Conservation (phyloP, 1,140 invertebrate genomes). For the Trichogramma pretiosum region DNA sequence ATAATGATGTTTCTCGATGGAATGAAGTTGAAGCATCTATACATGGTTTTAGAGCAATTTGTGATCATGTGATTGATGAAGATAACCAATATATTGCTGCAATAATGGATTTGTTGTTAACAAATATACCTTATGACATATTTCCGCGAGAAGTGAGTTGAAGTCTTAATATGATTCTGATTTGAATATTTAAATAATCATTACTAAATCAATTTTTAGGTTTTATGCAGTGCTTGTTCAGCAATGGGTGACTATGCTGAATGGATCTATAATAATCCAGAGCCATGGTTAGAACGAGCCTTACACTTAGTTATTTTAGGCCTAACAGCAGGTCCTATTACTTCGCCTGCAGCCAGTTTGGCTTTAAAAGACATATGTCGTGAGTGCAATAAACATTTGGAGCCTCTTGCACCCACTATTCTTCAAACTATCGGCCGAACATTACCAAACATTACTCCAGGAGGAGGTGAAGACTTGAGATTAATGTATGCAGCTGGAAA, state of each 20-base stretch:
- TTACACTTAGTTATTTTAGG: slow-evolving; percentile 61
- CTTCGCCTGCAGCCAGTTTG: slow-evolving; percentile 71
- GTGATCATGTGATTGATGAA: slow-evolving; percentile 55
- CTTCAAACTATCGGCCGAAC: slow-evolving; percentile 33
- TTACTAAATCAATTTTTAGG: slow-evolving; percentile 22
- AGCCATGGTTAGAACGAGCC: slow-evolving; percentile 59
- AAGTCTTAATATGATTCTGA: not conserved
- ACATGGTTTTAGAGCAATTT: slow-evolving; percentile 64
- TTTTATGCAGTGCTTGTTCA: slow-evolving; percentile 35
- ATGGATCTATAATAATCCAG: slow-evolving; percentile 67
- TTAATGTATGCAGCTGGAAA: slow-evolving; percentile 72
- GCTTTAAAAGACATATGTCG: slow-evolving; percentile 77
- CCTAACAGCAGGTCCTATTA: slow-evolving; percentile 53
- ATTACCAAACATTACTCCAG: slow-evolving; percentile 25
- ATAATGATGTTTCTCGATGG: slow-evolving; percentile 43
- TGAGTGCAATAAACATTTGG: slow-evolving; percentile 65
- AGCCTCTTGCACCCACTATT: slow-evolving; percentile 55
- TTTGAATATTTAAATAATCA: not conserved
- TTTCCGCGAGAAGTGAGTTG: slow-evolving; percentile 35
- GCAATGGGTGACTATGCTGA: slow-evolving; percentile 64
- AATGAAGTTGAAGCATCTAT: slow-evolving; percentile 68
- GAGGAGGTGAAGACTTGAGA: slow-evolving; percentile 52
- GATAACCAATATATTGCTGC: slow-evolving; percentile 56
- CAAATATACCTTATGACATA: slow-evolving; percentile 55
- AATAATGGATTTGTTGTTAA: slow-evolving; percentile 57